Conservation (phyloP, 2,888 invertebrate genomes). For the Aporophyla lueneburgensis region DNA sequence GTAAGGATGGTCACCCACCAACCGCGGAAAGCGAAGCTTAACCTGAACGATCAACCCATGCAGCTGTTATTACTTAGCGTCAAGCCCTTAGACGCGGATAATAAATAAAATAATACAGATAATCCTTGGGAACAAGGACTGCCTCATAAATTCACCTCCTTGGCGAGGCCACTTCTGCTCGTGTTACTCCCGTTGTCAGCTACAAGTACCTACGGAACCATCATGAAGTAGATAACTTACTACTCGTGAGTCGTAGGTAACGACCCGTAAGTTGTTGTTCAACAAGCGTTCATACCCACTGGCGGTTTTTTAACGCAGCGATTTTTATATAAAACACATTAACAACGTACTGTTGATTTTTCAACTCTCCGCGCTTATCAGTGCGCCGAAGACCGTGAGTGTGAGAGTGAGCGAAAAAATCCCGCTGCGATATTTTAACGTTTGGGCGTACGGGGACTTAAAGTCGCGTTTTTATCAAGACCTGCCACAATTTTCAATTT, state of each 20-base stretch:
- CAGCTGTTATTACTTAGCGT: too few relatives aligned
- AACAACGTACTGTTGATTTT: too few relatives aligned
- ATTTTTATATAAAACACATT: too few relatives aligned
- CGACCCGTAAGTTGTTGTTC: neutral
- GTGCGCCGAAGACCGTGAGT: too few relatives aligned
- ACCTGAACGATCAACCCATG: too few relatives aligned
- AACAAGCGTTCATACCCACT: neutral
- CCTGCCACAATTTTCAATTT: neutral
- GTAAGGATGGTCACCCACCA: too few relatives aligned
- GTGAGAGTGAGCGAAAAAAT: too few relatives aligned
- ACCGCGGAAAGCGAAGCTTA: too few relatives aligned
- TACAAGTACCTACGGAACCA: slow-evolving; percentile 1
- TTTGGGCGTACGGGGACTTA: too few relatives aligned
- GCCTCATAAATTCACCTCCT: slow-evolving; percentile 10
- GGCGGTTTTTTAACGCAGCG: too few relatives aligned
- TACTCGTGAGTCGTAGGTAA: slow-evolving; percentile 3
- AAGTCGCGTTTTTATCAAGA: neutral
- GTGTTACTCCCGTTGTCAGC: slow-evolving; percentile 11
- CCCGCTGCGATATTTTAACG: too few relatives aligned
- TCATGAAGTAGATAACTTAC: slow-evolving; percentile 17
- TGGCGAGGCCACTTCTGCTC: slow-evolving; percentile 1
- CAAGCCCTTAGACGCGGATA: neutral
- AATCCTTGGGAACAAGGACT: slow-evolving; percentile 4
- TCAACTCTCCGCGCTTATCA: too few relatives aligned
- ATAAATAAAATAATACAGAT: neutral